Base-by-base conservation (phyloP, 2,888 invertebrate genomes). In the Liopterus haemorrhoidalis region DNA sequence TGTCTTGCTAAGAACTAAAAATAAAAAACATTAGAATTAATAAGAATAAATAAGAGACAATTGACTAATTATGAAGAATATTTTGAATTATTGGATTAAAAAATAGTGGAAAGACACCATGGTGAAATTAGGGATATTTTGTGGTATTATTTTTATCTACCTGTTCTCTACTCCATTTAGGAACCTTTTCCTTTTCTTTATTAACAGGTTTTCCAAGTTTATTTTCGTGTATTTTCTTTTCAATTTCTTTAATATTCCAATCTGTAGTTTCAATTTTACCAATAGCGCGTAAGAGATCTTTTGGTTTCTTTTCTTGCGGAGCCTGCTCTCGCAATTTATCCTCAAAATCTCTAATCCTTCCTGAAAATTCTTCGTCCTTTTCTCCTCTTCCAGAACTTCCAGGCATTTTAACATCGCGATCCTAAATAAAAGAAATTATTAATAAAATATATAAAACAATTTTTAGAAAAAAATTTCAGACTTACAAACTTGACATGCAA, bases 241-340 rank as follows among this genome's bases (percentile, higher is more conserved):
- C 91, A 20, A 93, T 88, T 66, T 89, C 84, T 55, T 85, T 84
- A 22, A 92, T 82, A 67, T 92, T 91, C 91, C 92, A 92, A 66
- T 93, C 92, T 46, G 79, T 84, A 48, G 83, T 81, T 62, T 91
- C 90, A 53, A 92, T 86, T 70, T 86, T 87, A 40, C 91, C 91
- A 49, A 92, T 89, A 31, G 91, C 86, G 50, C 91, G 76, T 67
- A 87, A 73, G 49, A 92, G 72, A 68, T 91, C 91, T 66, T 84
- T 87, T 1, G 89, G 91, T 64, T 90, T 91, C 55, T 85, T 85
- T 15, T 82, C 78, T 0, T 74, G 67, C 1, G 77, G 68, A 36
- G 70, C 68, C 5, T 66, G 70, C 3, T 73, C 72, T 41, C 79
- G 78, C 50, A 89, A 76, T 53, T 89, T 84, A 53, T 86, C 85